Evolutionary conservation across 2,888 invertebrate genomes (phyloP).

Genomic region (Melikaiella ostensackeni): DNA sequence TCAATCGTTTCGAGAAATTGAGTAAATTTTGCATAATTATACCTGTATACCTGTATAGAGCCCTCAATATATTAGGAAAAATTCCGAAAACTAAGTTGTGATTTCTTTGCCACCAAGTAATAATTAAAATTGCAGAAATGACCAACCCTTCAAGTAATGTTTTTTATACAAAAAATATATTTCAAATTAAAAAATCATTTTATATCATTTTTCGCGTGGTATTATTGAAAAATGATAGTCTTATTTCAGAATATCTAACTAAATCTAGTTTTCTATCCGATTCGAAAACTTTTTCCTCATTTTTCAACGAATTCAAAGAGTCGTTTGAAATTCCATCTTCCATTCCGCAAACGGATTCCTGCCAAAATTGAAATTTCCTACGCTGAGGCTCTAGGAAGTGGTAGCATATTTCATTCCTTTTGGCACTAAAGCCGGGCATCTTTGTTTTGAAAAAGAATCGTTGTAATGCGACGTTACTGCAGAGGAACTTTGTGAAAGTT

Average conservation of each 20-base stretch:
- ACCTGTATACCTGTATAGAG: too few species aligned
- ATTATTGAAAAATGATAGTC: not conserved
- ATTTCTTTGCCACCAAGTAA: too few species aligned
- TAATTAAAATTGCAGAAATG: too few species aligned
- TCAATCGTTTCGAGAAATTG: not conserved
- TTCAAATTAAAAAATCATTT: too few species aligned
- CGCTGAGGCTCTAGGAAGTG: constrained; percentile 5
- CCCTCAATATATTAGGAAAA: not conserved
- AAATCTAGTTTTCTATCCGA: not conserved
- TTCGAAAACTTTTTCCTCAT: not conserved
- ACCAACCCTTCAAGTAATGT: too few species aligned
- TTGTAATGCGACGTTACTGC: constrained; percentile 23
- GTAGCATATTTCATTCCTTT: constrained; percentile 26
- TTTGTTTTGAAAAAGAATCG: constrained; percentile 14
- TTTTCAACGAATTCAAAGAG: not conserved
- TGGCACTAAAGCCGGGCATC: constrained; percentile 1
- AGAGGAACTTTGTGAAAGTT: constrained; percentile 27
- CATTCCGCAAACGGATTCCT: constrained; percentile 10
- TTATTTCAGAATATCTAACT: not conserved
- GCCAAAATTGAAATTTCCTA: constrained; percentile 29
- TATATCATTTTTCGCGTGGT: too few species aligned
- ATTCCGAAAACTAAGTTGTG: too few species aligned
- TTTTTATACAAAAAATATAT: too few species aligned
- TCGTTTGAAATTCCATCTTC: constrained; percentile 24
- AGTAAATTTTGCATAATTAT: not conserved